Evolutionary conservation across 2,888 invertebrate species (phyloP).

Genomic region (Dynastes grantii): DNA sequence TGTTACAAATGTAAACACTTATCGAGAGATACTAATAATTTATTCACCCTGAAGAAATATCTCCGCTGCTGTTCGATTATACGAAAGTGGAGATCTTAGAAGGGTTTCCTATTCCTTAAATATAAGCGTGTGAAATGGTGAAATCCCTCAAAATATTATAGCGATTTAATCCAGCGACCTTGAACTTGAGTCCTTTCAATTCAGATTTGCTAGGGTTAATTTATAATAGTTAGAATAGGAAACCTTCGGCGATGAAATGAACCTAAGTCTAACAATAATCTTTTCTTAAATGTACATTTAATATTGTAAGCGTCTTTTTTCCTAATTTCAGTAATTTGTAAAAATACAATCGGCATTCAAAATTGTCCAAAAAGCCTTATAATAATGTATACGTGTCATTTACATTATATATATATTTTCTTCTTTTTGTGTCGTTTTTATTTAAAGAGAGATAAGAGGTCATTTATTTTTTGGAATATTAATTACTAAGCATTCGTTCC

Average conservation of each 20-base stretch:
- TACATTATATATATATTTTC: background rate
- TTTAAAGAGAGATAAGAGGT: background rate
- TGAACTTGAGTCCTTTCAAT: no score
- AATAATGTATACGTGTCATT: background rate
- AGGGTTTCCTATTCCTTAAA: constrained; percentile 7
- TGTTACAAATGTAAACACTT: constrained; percentile 11
- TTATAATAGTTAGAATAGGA: background rate
- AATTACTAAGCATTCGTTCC: background rate
- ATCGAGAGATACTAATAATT: background rate
- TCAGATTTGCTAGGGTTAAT: no score
- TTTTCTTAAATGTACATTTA: constrained; percentile 21
- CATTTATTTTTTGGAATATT: background rate
- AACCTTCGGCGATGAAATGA: background rate
- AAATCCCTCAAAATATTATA: no score
- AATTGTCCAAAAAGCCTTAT: background rate
- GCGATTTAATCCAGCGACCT: no score
- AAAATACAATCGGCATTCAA: background rate
- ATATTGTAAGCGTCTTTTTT: constrained; percentile 65
- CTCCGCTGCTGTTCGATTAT: background rate
- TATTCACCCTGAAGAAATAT: constrained; percentile 13
- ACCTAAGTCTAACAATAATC: constrained; percentile 1
- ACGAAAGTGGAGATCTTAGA: background rate
- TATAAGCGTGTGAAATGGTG: background rate
- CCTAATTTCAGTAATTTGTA: constrained; percentile 65
- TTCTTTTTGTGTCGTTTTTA: constrained; percentile 7